Evolutionary conservation across 2,113 vertebrate species (phyloP), one percentile per base, ranked within the genome.

Genomic region (Semnornis frantzii): DNA sequence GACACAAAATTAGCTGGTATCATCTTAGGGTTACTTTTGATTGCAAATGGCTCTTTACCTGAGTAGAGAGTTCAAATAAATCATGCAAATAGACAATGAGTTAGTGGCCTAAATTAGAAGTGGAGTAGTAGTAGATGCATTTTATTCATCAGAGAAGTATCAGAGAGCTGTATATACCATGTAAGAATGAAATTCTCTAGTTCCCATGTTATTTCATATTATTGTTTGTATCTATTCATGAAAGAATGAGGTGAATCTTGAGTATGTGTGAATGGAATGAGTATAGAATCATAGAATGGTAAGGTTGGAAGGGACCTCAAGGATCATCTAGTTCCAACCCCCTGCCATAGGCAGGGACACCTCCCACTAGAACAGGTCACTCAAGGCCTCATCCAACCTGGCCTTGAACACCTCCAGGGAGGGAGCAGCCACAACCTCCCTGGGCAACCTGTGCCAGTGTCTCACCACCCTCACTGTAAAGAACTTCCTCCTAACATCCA

Each of bases 61-160:
- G 82, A 89, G 74, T 44, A 96, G 78, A 60, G 21, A 42, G 76
- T 74, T 95, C 44, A 82, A 59, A 87, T 31, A 63, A 59, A 63
- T 86, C 24, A 70, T 91, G 62, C 52, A 86, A 89, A 65, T 76
- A 87, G 92, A 64, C 60, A 88, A 73, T 72, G 65, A 82, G 75
- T 94, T 94, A 97, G 91, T 94, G 34, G 91, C 92, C 91, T 90
- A 87, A 96, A 97, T 96, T 93, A 87, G 60, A 89, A 92, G 31
- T 37, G 39, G 63, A 83, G 83, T 97, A 81, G 52, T 87, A 90
- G 25, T 84, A 73, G 73, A 33, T 87, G 12, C 34, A 48, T 84
- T 60, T 93, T 89, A 93, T 87, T 91, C 68, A 60, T 77, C 85
- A 90, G 76, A 92, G 85, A 30, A 92, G 93, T 92, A 76, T 90